Evolutionary conservation across 2,113 vertebrate genomes (phyloP).

Genomic region (Tenebrosternarchus preto): DNA sequence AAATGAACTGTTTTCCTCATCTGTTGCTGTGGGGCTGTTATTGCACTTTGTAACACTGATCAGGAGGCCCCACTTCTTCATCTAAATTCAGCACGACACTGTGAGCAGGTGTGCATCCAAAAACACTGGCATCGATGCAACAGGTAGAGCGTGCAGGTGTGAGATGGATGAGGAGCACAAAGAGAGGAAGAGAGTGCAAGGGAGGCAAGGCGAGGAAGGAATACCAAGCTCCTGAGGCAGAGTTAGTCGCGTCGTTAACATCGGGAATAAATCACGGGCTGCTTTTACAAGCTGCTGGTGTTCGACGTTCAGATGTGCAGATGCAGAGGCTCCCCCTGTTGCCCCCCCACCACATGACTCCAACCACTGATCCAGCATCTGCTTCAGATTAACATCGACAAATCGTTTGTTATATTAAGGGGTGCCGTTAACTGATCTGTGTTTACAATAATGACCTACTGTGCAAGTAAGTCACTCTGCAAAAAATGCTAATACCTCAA

Average conservation of each 20-base stretch:
- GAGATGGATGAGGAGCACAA: background rate
- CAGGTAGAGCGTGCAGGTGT: background rate
- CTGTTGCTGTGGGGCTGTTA: background rate
- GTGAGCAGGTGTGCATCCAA: constrained; percentile 26
- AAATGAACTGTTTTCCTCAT: constrained; percentile 6
- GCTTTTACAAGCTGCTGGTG: background rate
- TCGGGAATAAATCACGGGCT: background rate
- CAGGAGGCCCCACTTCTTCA: constrained; percentile 13
- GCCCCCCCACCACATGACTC: background rate
- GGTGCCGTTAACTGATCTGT: no score
- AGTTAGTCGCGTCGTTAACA: background rate
- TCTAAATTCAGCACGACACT: background rate
- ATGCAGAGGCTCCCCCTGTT: background rate
- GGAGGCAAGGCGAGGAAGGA: background rate
- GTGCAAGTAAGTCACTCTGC: no score
- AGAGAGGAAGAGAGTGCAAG: background rate
- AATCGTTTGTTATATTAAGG: no score
- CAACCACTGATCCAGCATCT: background rate
- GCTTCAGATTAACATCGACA: no score
- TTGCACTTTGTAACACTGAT: background rate
- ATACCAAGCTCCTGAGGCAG: background rate
- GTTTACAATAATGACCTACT: no score
- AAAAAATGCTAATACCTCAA: no score
- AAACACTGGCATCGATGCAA: background rate
- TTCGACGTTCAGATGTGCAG: background rate